phyloP scores from a whole-genome alignment of 2,113 vertebrate genomes.

The Phycodurus eques region DNA sequence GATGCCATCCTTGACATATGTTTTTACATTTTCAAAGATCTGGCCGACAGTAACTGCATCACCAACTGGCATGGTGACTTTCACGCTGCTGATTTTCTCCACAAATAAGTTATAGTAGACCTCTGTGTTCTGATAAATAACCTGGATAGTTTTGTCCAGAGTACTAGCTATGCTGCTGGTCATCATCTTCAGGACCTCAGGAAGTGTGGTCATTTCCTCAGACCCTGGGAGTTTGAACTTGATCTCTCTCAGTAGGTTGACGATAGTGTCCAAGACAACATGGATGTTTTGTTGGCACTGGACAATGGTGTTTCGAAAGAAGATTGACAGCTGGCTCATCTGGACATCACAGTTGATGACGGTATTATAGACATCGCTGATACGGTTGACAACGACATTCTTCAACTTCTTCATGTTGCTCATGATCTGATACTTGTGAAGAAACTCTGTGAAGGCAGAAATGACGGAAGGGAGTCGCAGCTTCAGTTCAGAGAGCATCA shows the following conservation, averaged over 20 bases:
- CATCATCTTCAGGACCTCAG: slow-evolving; percentile 71
- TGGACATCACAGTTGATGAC: slow-evolving; percentile 57
- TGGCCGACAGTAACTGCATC: slow-evolving; percentile 58
- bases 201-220: slow-evolving; percentile 66
- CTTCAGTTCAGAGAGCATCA: slow-evolving; percentile 74
- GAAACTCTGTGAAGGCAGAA: slow-evolving; percentile 39
- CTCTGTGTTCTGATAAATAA: slow-evolving; percentile 49
- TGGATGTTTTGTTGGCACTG: slow-evolving; percentile 69
- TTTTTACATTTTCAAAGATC: slow-evolving; percentile 59
- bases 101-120: slow-evolving; percentile 64
- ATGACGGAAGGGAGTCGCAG: slow-evolving; percentile 65
- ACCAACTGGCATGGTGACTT: slow-evolving; percentile 67
- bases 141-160: slow-evolving; percentile 58
- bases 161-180: slow-evolving; percentile 44
- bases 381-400: slow-evolving; percentile 49
- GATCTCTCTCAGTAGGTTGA: slow-evolving; percentile 76
- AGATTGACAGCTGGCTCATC: slow-evolving; percentile 65
- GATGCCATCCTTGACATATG: slow-evolving; percentile 53
- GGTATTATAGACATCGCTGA: slow-evolving; percentile 57
- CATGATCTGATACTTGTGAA: slow-evolving; percentile 67
- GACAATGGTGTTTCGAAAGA: slow-evolving; percentile 65
- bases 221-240: slow-evolving; percentile 77
- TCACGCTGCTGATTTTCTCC: slow-evolving; percentile 63
- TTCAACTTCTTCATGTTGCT: slow-evolving; percentile 42
- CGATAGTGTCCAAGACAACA: slow-evolving; percentile 68